Evolutionary conservation across 2,113 vertebrate species (phyloP).

Genomic region (Phalacrocorax brasilianus): DNA sequence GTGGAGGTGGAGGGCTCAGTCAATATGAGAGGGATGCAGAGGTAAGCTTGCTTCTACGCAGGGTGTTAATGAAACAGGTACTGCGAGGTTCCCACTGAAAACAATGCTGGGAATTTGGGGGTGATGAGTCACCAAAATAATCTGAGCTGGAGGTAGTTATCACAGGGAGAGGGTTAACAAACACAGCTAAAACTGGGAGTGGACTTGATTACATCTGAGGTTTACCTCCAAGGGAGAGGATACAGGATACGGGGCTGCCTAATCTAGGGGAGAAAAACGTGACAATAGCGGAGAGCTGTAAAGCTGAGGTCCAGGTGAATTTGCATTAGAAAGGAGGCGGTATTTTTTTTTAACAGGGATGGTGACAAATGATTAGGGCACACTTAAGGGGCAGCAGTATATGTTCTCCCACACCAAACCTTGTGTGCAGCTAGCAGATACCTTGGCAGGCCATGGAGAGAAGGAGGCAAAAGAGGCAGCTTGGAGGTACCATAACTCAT

Average conservation of each 20-base stretch:
- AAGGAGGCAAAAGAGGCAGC: not conserved
- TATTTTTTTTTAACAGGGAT: not conserved
- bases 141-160: not conserved
- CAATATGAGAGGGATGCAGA: not conserved
- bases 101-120: not conserved
- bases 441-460: not conserved
- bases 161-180: not conserved
- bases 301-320: not conserved
- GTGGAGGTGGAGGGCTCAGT: not conserved
- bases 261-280: not conserved
- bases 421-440: not conserved
- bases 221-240: not conserved
- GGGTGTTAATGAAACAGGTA: slow-evolving; percentile 7
- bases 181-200: not conserved
- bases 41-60: not conserved
- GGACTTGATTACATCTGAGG: not conserved
- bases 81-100: not conserved
- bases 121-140: not conserved
- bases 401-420: not conserved
- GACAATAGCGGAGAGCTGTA: not conserved
- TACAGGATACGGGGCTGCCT: not conserved
- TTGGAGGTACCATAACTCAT: not conserved
- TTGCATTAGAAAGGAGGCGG: not conserved
- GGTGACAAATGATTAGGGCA: not conserved
- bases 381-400: not conserved